Evolutionary conservation across 2,888 invertebrate species (phyloP).

Genomic region (Leptinotarsa peninsularis): DNA sequence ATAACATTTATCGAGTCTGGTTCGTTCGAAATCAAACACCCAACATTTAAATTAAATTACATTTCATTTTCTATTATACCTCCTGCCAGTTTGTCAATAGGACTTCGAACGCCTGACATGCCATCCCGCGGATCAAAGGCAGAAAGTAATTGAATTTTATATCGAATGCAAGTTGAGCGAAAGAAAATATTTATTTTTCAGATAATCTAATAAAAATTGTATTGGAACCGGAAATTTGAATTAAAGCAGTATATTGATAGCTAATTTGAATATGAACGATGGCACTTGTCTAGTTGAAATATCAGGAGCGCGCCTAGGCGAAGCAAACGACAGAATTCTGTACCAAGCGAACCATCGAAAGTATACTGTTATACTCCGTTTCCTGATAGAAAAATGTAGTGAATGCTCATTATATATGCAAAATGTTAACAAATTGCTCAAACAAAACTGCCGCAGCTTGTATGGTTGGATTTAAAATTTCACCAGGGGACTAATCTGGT

Average conservation of each 20-base stretch:
- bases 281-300: conserved; percentile 14
- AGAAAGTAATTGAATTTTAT: conserved; percentile 41
- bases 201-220: conserved; percentile 31
- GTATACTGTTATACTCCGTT: no score
- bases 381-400: no score
- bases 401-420: no score
- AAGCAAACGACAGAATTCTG: no score
- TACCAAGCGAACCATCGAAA: no score
- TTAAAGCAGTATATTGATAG: conserved; percentile 20
- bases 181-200: conserved; percentile 19
- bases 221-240: conserved; percentile 23
- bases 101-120: conserved; percentile 40
- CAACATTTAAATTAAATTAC: conserved; percentile 57
- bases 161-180: conserved; percentile 25
- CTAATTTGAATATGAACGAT: conserved; percentile 19
- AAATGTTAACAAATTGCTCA: no score
- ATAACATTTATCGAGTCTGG: conserved; percentile 52
- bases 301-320: no score
- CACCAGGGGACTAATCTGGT: no score
- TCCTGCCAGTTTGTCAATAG: conserved; percentile 52
- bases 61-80: conserved; percentile 54
- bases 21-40: conserved; percentile 51
- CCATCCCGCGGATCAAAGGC: conserved; percentile 30
- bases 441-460: no score
- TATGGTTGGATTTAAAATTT: no score